These are phyloP conservation scores for Dolomedes plantarius DNA, from an alignment of 2,888 invertebrate species.

Conservation along the genomic window DNA sequence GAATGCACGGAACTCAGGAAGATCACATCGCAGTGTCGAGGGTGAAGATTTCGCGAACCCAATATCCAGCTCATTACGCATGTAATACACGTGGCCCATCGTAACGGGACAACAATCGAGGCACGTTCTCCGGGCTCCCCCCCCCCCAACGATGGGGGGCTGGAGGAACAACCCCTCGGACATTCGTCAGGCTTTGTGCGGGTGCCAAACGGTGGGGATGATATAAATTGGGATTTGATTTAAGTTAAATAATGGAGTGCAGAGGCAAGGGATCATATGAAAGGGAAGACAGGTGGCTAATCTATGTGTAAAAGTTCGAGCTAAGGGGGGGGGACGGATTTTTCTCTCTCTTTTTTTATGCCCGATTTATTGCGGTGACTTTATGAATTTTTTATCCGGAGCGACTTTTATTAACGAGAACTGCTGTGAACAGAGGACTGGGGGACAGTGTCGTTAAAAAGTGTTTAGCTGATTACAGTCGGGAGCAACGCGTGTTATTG, in stretches of 20 bases:
- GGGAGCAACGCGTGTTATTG: too few species aligned
- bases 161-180: slow-evolving; percentile 17
- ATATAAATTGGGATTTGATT: slow-evolving; percentile 27
- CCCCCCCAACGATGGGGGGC: not conserved
- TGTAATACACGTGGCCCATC: slow-evolving; percentile 56
- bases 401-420: too few species aligned
- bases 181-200: slow-evolving; percentile 51
- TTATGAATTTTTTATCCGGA: not conserved
- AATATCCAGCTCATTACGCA: slow-evolving; percentile 66
- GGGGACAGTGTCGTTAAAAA: too few species aligned
- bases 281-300: slow-evolving; percentile 2
- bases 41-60: slow-evolving; percentile 26
- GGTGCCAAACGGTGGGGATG: not conserved
- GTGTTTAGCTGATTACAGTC: too few species aligned
- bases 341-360: not conserved
- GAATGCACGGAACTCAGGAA: slow-evolving; percentile 40
- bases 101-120: slow-evolving; percentile 30
- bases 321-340: not conserved
- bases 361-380: slow-evolving; percentile 2
- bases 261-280: not conserved
- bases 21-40: not conserved
- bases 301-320: slow-evolving; percentile 3
- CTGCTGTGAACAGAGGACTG: too few species aligned
- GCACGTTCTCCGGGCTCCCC: slow-evolving; percentile 2
- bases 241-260: slow-evolving; percentile 39